phyloP scores from a whole-genome alignment of 2,113 vertebrate genomes.

The Lophura nycthemera region DNA sequence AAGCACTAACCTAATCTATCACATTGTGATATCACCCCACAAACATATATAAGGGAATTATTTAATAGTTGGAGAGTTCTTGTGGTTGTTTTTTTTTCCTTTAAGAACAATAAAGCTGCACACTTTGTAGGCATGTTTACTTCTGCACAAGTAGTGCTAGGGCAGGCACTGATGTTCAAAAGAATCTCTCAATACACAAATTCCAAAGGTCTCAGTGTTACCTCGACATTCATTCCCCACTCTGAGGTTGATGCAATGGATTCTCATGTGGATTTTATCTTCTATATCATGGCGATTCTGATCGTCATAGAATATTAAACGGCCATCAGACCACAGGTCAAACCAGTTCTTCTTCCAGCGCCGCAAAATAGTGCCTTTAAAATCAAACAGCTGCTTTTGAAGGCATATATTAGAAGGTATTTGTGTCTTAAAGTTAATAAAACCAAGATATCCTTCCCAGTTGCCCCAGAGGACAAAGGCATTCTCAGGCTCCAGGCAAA shows the following conservation, averaged over 20 bases:
- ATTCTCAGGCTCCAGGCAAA: background rate
- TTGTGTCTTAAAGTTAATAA: background rate
- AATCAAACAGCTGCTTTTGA: background rate
- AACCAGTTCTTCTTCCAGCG: slow-evolving; percentile 99
- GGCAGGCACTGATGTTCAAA: background rate
- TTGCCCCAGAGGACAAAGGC: background rate
- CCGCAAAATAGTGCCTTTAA: slow-evolving; percentile 91
- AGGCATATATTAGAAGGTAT: background rate
- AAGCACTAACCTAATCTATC: background rate
- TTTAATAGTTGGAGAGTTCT: background rate
- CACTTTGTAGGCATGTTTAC: background rate
- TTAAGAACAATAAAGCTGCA: background rate
- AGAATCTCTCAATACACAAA: background rate
- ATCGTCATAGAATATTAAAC: slow-evolving; percentile 91
- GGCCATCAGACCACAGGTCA: slow-evolving; percentile 92
- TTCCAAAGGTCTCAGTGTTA: slow-evolving; percentile 38
- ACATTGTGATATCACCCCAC: fast-evolving
- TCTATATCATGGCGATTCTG: slow-evolving; percentile 88
- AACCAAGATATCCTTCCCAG: background rate
- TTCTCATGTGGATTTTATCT: slow-evolving; percentile 91
- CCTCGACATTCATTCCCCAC: slow-evolving; percentile 87
- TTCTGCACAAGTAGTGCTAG: background rate
- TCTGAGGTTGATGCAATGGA: slow-evolving; percentile 93
- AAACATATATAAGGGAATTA: background rate
- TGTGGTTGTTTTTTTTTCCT: background rate